Evolutionary conservation across 2,888 invertebrate genomes (phyloP), one percentile per base, ranked within the genome.

Genomic region (Polymixis lichenea): DNA sequence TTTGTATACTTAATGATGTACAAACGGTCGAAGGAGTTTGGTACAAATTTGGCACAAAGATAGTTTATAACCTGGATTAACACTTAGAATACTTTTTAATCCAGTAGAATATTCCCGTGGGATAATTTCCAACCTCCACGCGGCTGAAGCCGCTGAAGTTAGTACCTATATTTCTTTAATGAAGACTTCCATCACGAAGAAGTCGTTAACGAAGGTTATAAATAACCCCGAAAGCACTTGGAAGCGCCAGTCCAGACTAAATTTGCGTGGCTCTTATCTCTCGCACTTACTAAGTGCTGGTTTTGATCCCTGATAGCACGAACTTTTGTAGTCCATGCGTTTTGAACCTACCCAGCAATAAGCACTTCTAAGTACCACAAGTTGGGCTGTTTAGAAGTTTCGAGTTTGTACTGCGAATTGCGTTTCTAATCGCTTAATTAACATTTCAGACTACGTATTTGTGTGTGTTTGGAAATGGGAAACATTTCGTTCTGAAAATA

Each of bases 181-280:
- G 25, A 55, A 66, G 51, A 28, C 46, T 51, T 46, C 5, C 19
- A 32, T 67, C 46, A 77, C n/a, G 58, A 64, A 68, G 71, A 49
- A 75, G 55, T 58, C 38, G 6, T 61, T 74, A 64, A 55, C 80
- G 61, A 72, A 51, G 11, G 72, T 81, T 77, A 78, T 82, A 78
- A 80, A 84, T 74, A 58, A 80, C 68, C 55, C n/a, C 0, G 65
- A 80, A 71, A 74, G 49, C 53, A 83, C 79, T 80, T 79, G 67
- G 60, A 28, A 67, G 32, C 49, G 83, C 53, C 61, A 58, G 15
- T 75, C 73, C 75, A 68, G 75, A 28, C 71, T 69, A 76, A 80
- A 79, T 84, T 87, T 81, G 86, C 84, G 89, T 77, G 77, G 73
- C n/a, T 70, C 72, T 86, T 87, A 88, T 88, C 88, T 65, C 74